Base-by-base conservation (phyloP, 1,140 invertebrate species). In the Penaeus indicus region DNA sequence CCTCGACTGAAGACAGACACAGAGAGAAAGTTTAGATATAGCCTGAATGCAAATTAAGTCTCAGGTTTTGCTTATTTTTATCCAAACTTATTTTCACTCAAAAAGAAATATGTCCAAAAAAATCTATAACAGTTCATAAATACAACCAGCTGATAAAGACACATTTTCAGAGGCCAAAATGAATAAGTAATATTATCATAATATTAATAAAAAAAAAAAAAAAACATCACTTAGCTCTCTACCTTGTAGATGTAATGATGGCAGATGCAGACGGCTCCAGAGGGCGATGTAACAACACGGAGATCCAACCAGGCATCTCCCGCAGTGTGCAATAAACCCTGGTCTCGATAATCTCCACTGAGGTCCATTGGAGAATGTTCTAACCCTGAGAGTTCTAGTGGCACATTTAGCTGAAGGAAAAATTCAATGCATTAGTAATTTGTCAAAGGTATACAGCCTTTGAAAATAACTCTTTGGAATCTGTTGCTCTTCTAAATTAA, bases 161-260 rank as follows among this genome's bases (percentile, higher is more conserved):
- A 54, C 10, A 13, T 11, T 54, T 16, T 54, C 54, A 54, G 54
- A 54, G 54, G 10, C 54, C 54, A 1, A 54, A 54, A 54, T 11
- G 10, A 54, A 75, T 75, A 1, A 42, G 38, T 75, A 18, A 18
- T 75, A 13, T 1, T 75, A 11, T 38, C 25, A 22, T 19, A 21
- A 75, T 16, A 64, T 25, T 19, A 47, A 60, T 63, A 69, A 79
- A 61, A 82, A 27, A 62, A 64, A 69, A 67, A 69, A 82, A 27
- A 62, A 77, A 77, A 19, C 27, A 60, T 16, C 42, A 84, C 11
- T 77, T 16, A n/a, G 19, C 10, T 84, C 18, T 32, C 80, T 79
- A 93, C 93, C 92, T 96, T 95, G 92, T 97, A 97, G 1, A 97
- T 93, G 91, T 97, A 97, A 93, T 97, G 96, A 93, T 97, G 96